Conservation (phyloP, 1,140 invertebrate genomes). For the Homalodisca vitripennis region DNA sequence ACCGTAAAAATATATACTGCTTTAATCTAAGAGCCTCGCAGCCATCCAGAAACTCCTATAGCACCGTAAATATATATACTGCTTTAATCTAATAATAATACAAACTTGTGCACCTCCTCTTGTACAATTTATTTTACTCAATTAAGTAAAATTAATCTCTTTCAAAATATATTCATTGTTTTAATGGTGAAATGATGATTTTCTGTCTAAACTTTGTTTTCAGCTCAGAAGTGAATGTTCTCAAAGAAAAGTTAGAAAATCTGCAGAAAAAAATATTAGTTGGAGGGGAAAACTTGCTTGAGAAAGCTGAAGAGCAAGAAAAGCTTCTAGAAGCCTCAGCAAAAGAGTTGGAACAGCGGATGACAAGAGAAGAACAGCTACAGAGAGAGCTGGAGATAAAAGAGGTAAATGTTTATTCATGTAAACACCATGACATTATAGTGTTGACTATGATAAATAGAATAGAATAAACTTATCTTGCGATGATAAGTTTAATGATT, state of each 20-base stretch:
- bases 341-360: constrained; percentile 83
- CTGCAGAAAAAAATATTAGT: constrained; percentile 96
- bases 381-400: constrained; percentile 81
- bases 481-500: too few species aligned
- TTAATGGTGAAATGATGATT: too few species aligned
- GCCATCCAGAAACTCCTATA: constrained; percentile 4
- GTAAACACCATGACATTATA: too few species aligned
- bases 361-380: constrained; percentile 79
- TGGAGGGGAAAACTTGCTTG: constrained; percentile 96
- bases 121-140: too few species aligned
- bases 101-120: too few species aligned
- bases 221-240: constrained; percentile 56
- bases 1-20: neutral
- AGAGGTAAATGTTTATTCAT: too few species aligned
- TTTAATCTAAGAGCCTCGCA: neutral
- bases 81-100: too few species aligned
- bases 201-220: constrained; percentile 12
- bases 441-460: too few species aligned
- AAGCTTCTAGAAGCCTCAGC: constrained; percentile 85
- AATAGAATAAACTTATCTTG: too few species aligned
- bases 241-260: constrained; percentile 83
- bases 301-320: constrained; percentile 96
- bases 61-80: constrained; percentile 10
- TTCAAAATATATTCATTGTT: too few species aligned
- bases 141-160: too few species aligned